phyloP scores from a whole-genome alignment of 2,888 invertebrate genomes.

The Calliphora vomitoria region DNA sequence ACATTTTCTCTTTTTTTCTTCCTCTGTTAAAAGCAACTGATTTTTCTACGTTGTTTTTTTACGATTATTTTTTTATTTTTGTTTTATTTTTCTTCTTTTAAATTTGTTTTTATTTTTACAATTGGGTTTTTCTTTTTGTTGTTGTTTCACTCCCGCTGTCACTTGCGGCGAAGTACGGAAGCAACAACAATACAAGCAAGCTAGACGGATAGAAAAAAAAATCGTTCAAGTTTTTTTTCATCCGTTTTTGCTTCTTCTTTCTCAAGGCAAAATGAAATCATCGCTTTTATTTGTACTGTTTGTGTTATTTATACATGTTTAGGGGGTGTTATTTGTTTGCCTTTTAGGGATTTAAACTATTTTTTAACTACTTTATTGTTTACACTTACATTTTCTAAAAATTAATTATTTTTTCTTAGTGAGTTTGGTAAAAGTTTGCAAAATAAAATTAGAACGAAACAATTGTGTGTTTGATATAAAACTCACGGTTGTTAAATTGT shows the following conservation, averaged over 20 bases:
- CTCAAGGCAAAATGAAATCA: conserved; percentile 82
- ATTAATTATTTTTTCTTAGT: conserved; percentile 24
- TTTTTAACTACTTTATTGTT: neutral
- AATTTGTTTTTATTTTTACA: conserved; percentile 60
- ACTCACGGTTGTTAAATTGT: conserved; percentile 46
- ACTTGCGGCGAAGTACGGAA: conserved; percentile 73
- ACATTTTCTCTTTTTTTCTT: conserved; percentile 69
- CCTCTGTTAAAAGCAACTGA: conserved; percentile 31
- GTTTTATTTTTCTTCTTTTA: conserved; percentile 62
- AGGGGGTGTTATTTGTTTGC: neutral
- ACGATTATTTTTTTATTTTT: conserved; percentile 72
- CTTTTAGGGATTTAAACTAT: neutral
- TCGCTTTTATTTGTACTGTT: conserved; percentile 74
- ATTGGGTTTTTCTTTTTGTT: conserved; percentile 48
- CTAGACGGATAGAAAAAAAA: conserved; percentile 74
- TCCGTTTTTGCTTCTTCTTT: conserved; percentile 58
- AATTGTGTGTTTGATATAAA: conserved; percentile 53
- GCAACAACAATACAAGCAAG: conserved; percentile 72
- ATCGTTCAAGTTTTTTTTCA: conserved; percentile 77
- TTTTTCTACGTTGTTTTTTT: conserved; percentile 59
- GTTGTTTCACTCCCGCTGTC: conserved; percentile 54
- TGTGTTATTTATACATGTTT: conserved; percentile 59
- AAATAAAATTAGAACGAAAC: conserved; percentile 73
- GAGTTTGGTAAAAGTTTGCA: conserved; percentile 66
- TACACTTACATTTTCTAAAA: conserved; percentile 57